These are phyloP conservation scores for Fragum sueziense DNA, from an alignment of 2,888 invertebrate genomes.

Conservation along the genomic window DNA sequence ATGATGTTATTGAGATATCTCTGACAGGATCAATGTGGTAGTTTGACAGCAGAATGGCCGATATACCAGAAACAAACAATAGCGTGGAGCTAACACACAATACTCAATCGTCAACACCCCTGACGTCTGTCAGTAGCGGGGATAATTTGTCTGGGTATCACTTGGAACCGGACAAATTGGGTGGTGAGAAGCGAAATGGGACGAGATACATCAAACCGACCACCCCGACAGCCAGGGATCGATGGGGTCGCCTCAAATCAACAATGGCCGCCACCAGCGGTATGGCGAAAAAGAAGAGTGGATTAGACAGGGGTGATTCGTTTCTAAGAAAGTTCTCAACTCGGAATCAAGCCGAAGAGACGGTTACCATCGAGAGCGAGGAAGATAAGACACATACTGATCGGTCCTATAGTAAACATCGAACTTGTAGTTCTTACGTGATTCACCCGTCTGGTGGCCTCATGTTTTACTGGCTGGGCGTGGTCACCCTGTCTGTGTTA, in stretches of 20 bases:
- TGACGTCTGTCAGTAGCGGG: neutral
- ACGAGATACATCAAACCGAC: neutral
- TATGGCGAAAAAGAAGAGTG: constrained; percentile 65
- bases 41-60: neutral
- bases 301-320: constrained; percentile 79
- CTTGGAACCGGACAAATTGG: neutral
- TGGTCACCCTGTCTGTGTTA: constrained; percentile 93
- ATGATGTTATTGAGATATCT: neutral
- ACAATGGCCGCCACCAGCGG: constrained; percentile 67
- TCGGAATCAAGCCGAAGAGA: constrained; percentile 85
- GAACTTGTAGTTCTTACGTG: constrained; percentile 81
- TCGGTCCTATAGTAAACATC: constrained; percentile 25
- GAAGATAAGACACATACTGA: constrained; percentile 4
- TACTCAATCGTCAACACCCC: neutral
- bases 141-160: constrained; percentile 1
- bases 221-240: constrained; percentile 29
- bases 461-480: constrained; percentile 97
- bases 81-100: constrained; percentile 17
- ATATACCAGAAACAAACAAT: neutral
- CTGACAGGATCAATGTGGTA: constrained; percentile 1
- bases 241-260: constrained; percentile 56
- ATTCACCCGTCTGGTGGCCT: constrained; percentile 98
- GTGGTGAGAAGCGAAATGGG: constrained; percentile 16
- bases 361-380: constrained; percentile 50
- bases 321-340: constrained; percentile 97